Evolutionary conservation across 1,140 invertebrate species (phyloP).

Genomic region (Hormaphis cornu): DNA sequence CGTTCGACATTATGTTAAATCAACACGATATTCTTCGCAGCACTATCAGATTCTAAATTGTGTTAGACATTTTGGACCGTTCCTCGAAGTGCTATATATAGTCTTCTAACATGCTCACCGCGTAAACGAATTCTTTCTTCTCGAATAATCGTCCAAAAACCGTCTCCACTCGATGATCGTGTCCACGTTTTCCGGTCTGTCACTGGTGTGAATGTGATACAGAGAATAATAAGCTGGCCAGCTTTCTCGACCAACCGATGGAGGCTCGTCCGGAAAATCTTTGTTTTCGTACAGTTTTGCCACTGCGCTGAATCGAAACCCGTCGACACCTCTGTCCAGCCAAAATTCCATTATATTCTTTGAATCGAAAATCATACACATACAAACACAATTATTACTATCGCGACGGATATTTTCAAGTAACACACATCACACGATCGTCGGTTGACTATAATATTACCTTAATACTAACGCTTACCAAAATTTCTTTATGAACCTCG

Average conservation of each 20-base stretch:
- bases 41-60: too few relatives aligned
- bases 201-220: constrained; percentile 53
- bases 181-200: constrained; percentile 51
- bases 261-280: constrained; percentile 41
- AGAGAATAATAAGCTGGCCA: constrained; percentile 39
- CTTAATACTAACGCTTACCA: background rate
- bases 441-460: too few relatives aligned
- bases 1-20: too few relatives aligned
- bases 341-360: constrained; percentile 50
- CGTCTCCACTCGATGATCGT: constrained; percentile 54
- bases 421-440: too few relatives aligned
- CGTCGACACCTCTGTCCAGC: constrained; percentile 57
- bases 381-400: background rate
- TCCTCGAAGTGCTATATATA: too few relatives aligned
- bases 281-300: constrained; percentile 44
- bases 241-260: background rate
- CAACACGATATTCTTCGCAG: too few relatives aligned
- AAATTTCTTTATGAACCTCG: constrained; percentile 1
- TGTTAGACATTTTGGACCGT: too few relatives aligned
- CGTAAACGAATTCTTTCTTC: background rate
- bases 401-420: too few relatives aligned
- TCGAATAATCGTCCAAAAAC: constrained; percentile 50
- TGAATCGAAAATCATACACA: background rate
- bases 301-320: constrained; percentile 57
- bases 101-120: background rate